Evolutionary conservation across 2,888 invertebrate genomes (phyloP), one percentile per base, ranked within the genome.

Genomic region (Lycocerus yunnanus): DNA sequence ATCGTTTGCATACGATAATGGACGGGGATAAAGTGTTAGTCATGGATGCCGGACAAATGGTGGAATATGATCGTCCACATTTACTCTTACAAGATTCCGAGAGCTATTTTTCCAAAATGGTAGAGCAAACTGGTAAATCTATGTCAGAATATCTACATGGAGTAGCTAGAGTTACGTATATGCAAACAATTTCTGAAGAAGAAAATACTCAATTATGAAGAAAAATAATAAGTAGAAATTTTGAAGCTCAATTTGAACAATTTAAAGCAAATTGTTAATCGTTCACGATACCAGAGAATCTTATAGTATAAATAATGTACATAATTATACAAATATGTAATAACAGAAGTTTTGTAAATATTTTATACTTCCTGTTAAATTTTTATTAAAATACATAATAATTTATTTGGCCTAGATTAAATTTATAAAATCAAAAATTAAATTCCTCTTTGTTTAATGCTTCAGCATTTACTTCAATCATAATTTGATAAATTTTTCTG

Each of bases 11-110:
- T 82, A 95, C 95, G 0, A 93, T 95, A 68, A 95, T 95, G 92
- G 95, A 95, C 86, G 94, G 93, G 0, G 94, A 95, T 87, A 91
- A 92, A 86, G 93, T 95, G 71, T 84, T 95, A 79, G 95, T 95
- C 10, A 92, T 96, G 90, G 93, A 94, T 83, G 92, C 92, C 43
- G 96, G 96, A 0, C 91, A 68, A 15, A 89, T 93, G 84, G 90
- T 92, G 0, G 96, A 97, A 86, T 91, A 93, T 58, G 96, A 93
- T 10, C 93, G 93, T 82, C 96, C 97, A 0, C 91, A 91, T 83
- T 88, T 90, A 77, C 84, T 95, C 59, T 83, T 95, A 27, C 89
- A 91, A 68, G 89, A 90, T 80, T 86, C 88, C 70, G 87, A 88
- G 0, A 92, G 93, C 0, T 89, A 90, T 75, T 91, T 95, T 81